A percentile compares a stretch with the other conserved stretches of the same genome.
Evolutionary conservation across 2,888 invertebrate genomes (phyloP).

Genomic region (Rhopalosiphum nymphaeae): DNA sequence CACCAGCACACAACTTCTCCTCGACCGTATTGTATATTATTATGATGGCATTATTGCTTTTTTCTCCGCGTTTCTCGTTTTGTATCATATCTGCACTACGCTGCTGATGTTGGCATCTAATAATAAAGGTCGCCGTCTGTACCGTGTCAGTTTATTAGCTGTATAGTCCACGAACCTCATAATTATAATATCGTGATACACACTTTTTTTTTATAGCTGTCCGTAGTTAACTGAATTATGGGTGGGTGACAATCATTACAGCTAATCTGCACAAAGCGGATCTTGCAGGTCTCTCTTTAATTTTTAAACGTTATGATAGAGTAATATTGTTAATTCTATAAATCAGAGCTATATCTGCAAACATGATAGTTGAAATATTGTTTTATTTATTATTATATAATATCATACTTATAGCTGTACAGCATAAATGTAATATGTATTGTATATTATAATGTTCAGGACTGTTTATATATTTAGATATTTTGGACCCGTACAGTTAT

Average conservation of each 20-base stretch:
- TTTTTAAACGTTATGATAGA: too few species aligned
- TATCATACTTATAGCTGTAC: too few species aligned
- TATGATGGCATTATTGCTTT: background rate
- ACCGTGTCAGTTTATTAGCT: background rate
- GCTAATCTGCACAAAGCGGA: background rate
- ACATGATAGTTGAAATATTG: too few species aligned
- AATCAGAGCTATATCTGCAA: too few species aligned
- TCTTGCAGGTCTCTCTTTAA: background rate
- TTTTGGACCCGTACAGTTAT: too few species aligned
- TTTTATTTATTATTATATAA: too few species aligned
- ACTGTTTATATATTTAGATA: too few species aligned
- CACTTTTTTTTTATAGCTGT: background rate
- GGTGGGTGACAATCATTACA: background rate
- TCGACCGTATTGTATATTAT: background rate
- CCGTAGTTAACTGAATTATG: background rate
- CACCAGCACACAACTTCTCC: background rate
- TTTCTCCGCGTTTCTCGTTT: background rate
- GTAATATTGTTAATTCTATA: too few species aligned
- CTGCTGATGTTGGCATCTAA: background rate
- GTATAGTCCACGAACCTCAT: background rate
- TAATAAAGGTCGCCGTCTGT: background rate
- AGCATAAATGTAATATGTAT: too few species aligned
- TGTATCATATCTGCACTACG: background rate
- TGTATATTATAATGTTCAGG: too few species aligned
- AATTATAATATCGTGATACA: background rate